phyloP scores from a whole-genome alignment of 2,888 invertebrate genomes.

The Apotomis capreana region DNA sequence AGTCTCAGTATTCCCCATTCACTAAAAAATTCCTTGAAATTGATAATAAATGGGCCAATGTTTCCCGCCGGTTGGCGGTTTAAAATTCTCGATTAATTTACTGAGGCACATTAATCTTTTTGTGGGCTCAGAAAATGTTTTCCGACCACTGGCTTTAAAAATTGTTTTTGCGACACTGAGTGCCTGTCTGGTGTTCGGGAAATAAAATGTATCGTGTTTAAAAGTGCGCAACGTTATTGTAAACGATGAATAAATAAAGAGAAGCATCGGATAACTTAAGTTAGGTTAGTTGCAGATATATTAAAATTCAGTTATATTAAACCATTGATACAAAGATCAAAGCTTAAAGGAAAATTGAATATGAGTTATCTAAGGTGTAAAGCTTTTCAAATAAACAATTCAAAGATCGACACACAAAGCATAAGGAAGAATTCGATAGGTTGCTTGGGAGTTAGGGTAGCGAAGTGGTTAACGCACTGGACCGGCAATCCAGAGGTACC shows the following conservation, averaged over 20 bases:
- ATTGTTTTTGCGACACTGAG: conserved; percentile 25
- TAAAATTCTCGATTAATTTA: conserved; percentile 50
- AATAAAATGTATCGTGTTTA: not conserved
- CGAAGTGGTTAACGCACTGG: too few species aligned
- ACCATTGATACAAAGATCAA: too few species aligned
- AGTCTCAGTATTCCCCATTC: conserved; percentile 38
- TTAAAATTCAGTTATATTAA: too few species aligned
- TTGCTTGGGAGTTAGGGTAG: too few species aligned
- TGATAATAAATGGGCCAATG: conserved; percentile 51
- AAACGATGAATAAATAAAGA: not conserved
- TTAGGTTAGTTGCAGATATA: too few species aligned
- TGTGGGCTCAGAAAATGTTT: conserved; percentile 40
- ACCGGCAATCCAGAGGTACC: too few species aligned
- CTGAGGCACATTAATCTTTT: conserved; percentile 46
- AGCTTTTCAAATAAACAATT: too few species aligned
- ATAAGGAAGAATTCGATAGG: too few species aligned
- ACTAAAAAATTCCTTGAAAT: conserved; percentile 47
- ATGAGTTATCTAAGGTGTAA: not conserved
- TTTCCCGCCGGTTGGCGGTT: conserved; percentile 46
- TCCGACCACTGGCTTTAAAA: conserved; percentile 37
- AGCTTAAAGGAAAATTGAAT: not conserved
- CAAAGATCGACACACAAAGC: too few species aligned
- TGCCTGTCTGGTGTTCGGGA: not conserved
- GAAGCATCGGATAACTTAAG: not conserved
- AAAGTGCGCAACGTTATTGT: not conserved